These are phyloP conservation scores for Sphenopsis melanotis DNA, from an alignment of 2,797 vertebrate species.

Conservation along the genomic window DNA sequence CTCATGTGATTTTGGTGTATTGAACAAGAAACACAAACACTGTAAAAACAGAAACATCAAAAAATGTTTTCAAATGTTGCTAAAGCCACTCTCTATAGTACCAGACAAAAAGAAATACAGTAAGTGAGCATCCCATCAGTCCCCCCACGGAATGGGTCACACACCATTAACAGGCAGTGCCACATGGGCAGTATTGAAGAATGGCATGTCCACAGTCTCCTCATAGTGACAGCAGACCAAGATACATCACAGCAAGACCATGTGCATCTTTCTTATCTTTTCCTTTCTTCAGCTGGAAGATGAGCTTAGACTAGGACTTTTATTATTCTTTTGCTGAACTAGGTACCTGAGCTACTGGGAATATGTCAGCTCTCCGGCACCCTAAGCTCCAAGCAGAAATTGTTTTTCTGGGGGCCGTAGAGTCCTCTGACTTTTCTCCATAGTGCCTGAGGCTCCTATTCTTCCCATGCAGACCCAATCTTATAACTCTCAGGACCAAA, in stretches of 20 bases:
- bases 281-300: background rate
- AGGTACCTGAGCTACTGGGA: background rate
- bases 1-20: background rate
- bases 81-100: background rate
- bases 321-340: background rate
- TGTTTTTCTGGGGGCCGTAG: background rate
- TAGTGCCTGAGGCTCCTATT: background rate
- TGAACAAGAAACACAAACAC: background rate
- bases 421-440: background rate
- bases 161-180: background rate
- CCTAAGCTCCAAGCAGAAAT: background rate
- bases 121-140: accelerated
- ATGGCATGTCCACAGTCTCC: background rate
- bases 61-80: background rate
- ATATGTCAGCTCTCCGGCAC: background rate
- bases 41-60: background rate
- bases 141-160: background rate
- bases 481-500: background rate
- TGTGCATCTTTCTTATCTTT: background rate
- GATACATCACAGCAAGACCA: background rate
- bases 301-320: background rate
- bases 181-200: background rate
- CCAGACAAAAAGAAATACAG: background rate
- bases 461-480: background rate
- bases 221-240: background rate